phyloP scores from a whole-genome alignment of 2,113 vertebrate genomes.

The Gymnorhina tibicen region DNA sequence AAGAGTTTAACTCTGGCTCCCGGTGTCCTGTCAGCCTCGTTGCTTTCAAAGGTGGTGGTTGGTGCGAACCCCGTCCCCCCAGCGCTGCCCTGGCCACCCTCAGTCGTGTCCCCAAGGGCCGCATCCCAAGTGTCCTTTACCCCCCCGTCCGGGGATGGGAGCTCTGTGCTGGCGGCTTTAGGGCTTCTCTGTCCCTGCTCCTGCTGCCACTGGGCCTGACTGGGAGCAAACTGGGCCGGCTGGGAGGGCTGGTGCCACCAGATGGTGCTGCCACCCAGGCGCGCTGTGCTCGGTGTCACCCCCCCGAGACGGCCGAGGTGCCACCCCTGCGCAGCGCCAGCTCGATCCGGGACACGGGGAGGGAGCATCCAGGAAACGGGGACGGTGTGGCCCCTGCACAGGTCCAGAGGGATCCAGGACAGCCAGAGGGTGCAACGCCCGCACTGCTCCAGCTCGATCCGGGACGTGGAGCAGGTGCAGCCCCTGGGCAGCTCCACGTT shows the following conservation, averaged over 20 bases:
- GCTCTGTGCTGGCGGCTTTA: accelerated
- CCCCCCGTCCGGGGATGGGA: background rate
- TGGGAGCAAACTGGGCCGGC: background rate
- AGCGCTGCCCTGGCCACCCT: background rate
- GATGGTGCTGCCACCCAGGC: conserved; percentile 16
- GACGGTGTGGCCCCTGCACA: background rate
- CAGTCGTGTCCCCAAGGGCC: background rate
- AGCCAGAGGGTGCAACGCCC: background rate
- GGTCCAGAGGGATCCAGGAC: background rate
- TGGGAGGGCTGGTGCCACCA: background rate
- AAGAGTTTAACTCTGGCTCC: conserved; percentile 28
- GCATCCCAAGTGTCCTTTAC: accelerated
- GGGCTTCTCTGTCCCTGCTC: background rate
- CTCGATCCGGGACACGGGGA: background rate
- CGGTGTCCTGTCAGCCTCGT: accelerated
- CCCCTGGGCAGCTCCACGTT: background rate
- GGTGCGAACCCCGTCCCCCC: accelerated
- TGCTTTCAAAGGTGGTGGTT: accelerated
- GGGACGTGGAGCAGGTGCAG: background rate
- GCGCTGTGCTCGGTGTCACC: background rate
- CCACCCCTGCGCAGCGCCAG: accelerated
- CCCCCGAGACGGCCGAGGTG: background rate
- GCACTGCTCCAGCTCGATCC: background rate
- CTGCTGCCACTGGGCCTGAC: background rate
- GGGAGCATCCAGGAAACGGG: background rate